Evolutionary conservation across 2,888 invertebrate species (phyloP).

Genomic region (Abrostola triplasia): DNA sequence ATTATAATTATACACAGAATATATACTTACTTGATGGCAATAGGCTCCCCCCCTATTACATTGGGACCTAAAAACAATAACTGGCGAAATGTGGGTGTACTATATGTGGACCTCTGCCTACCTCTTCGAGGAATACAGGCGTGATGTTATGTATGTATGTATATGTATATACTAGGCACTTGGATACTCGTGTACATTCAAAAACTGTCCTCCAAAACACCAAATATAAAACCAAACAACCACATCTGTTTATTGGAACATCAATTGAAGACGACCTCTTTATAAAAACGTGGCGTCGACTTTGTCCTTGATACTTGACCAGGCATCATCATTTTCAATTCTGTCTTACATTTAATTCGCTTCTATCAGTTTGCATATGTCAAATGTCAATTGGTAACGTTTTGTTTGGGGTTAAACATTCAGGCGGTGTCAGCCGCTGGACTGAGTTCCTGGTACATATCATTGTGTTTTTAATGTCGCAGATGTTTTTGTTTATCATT

Average conservation of each 20-base stretch:
- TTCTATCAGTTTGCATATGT: conserved; percentile 63
- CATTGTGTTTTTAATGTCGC: conserved; percentile 13
- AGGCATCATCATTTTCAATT: conserved; percentile 66
- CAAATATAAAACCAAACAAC: conserved; percentile 17
- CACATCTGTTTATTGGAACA: conserved; percentile 20
- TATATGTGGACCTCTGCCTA: no score
- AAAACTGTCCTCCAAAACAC: not conserved
- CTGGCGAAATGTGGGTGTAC: no score
- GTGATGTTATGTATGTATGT: no score
- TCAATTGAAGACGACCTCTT: conserved; percentile 51
- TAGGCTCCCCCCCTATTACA: no score
- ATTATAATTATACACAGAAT: no score
- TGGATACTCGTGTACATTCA: not conserved
- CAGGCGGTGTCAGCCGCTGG: conserved; percentile 39
- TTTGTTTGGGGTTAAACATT: conserved; percentile 60
- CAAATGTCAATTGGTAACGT: conserved; percentile 61
- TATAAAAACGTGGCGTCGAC: conserved; percentile 39
- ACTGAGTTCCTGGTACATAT: conserved; percentile 45
- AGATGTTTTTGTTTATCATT: conserved; percentile 16
- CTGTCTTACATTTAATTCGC: conserved; percentile 63
- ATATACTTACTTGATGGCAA: no score
- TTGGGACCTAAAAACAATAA: no score
- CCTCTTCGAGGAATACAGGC: no score
- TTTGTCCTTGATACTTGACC: conserved; percentile 69
- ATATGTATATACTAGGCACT: not conserved